Evolutionary conservation across 92 coral and sea anemone genomes (phyloP), one percentile per base, ranked within the genome.

Genomic region (Phymanthus crucifer): DNA sequence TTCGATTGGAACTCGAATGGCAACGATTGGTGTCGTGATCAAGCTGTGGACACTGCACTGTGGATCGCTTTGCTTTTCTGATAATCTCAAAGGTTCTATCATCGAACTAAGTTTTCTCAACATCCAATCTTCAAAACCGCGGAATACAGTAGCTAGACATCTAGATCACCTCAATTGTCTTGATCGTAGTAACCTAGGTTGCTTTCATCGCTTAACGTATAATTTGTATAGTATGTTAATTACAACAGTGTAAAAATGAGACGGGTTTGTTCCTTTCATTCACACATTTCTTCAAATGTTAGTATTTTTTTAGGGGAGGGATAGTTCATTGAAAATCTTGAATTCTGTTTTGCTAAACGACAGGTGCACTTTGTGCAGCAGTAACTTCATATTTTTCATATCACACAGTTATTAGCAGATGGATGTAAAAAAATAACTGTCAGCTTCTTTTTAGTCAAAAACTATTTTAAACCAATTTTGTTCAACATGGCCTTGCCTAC

Each of bases 121-220:
- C 33, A 61, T 34, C 32, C 29, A 61, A 61, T 18, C 33, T 61
- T 61, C 68, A 61, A 61, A 61, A 61, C 68, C 68, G 68, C 35
- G 68, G 68, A 54, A 61, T n/a, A 11, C 10, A 38, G 14, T 14
- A 43, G 10, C 48, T 43, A 43, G 2, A 43, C 16, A 43, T 43
- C 48, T 43, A 61, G 18, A 29, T 61, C 68, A 61, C 68, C 32
- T 27, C 16, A 27, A 61, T 61, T 27, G 29, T 61, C 29, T 29
- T 61, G 16, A 18, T 43, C 48, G 14, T 43, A 43, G 68, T 24
- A 26, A 61, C 29, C 34, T 61, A 3, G 26, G 34, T 61, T 34
- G 68, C 35, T 61, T 61, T 61, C 33, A 11, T 2, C 32, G 68
- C 68, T 17, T 27, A 34, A 34, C 13, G 13, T 27, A 61, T n/a